These are phyloP conservation scores for Sinonovacula constricta DNA, from an alignment of 1,140 invertebrate species.

Conservation along the genomic window DNA sequence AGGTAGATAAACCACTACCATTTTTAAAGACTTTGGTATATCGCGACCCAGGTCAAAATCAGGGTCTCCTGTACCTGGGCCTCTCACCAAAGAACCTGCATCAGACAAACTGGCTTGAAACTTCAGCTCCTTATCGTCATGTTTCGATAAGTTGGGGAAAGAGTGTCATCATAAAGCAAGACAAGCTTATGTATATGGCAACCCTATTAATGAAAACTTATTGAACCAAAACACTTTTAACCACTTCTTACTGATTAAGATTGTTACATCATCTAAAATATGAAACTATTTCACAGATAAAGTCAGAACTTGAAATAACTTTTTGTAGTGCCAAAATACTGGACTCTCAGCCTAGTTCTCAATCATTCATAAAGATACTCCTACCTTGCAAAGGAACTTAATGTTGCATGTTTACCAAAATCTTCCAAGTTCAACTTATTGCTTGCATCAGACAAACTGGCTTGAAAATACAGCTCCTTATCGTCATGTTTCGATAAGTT, in stretches of 20 bases:
- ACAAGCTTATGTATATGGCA: too few species aligned
- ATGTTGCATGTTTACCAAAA: too few species aligned
- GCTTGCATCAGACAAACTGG: conserved; percentile 43
- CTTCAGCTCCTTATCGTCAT: conserved; percentile 33
- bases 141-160: conserved; percentile 56
- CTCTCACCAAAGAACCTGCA: conserved; percentile 30
- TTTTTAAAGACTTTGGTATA: too few species aligned
- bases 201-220: too few species aligned
- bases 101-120: conserved; percentile 49
- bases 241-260: too few species aligned
- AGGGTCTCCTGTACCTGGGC: neutral
- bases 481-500: neutral
- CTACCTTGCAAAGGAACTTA: too few species aligned
- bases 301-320: neutral
- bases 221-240: too few species aligned
- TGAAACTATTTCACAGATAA: neutral
- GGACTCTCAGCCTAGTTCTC: too few species aligned
- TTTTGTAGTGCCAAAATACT: neutral
- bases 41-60: neutral
- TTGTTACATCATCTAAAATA: too few species aligned
- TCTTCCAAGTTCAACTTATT: neutral
- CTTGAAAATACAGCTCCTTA: neutral
- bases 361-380: too few species aligned
- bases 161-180: conserved; percentile 27
- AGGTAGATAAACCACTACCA: too few species aligned